Base-by-base conservation (phyloP, 2,113 vertebrate genomes). In the Engystomops pustulosus region DNA sequence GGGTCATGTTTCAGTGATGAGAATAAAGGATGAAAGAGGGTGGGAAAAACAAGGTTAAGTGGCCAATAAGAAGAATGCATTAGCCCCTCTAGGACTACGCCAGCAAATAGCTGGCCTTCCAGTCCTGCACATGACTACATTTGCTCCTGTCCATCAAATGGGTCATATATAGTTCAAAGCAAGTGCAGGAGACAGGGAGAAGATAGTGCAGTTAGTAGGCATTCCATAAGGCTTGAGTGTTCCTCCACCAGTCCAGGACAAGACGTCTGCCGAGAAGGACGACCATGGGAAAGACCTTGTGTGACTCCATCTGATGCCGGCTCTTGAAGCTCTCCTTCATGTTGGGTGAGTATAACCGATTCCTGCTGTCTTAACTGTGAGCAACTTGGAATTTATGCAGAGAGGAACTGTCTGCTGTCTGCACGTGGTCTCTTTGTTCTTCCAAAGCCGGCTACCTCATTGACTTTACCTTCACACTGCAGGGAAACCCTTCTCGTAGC, bases 111-210 rank as follows among this genome's bases (percentile, higher is more conserved):
- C 88, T 84, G 87, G 88, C 84, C 86, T 86, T 83, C 87, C 86
- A 85, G 79, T 86, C 36, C 83, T 89, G 91, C 96, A 96, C 95
- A 91, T 97, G 96, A 97, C 94, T 90, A 84, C 93, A 87, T 91
- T 93, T 93, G 93, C 93, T 92, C 92, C 95, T 95, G 96, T 96
- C 96, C 92, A 91, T 97, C 95, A 97, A 93, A 91, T 89, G 90
- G 93, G 94, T 95, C 94, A 94, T 97, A 98, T 97, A 96, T 95
- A 97, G 95, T 94, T 95, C 95, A 95, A 94, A 94, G 93, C 93
- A 85, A 94, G 91, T 92, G 90, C 88, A 91, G 91, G 90, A 93
- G 94, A 91, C 91, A 91, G 91, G 91, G 92, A 92, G 92, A 75
- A 76, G 81, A 77, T 84, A 84, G 71, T 77, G 55, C 72, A 77